phyloP scores from a whole-genome alignment of 2,888 invertebrate genomes.

The Drosophila anomalata region DNA sequence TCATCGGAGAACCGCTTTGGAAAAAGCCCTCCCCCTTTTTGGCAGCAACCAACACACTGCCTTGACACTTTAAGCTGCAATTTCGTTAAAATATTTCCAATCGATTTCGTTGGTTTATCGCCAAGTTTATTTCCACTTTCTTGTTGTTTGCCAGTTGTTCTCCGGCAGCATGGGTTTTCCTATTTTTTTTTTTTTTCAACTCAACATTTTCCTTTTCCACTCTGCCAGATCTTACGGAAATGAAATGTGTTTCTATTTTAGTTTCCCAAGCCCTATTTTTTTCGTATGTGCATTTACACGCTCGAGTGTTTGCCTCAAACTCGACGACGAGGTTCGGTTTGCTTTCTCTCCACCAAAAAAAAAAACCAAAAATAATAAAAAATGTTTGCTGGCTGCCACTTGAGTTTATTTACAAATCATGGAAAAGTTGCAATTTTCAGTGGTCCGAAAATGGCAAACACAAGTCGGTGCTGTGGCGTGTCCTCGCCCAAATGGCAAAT shows the following conservation, averaged over 20 bases:
- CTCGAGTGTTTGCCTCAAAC: constrained; percentile 66
- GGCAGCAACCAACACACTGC: constrained; percentile 55
- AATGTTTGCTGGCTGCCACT: constrained; percentile 43
- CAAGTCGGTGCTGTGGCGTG: constrained; percentile 32
- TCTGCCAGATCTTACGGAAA: constrained; percentile 73
- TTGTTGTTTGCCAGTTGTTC: constrained; percentile 58
- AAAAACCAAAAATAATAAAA: constrained; percentile 33
- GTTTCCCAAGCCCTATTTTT: constrained; percentile 51
- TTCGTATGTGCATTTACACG: constrained; percentile 65
- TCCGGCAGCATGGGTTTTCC: constrained; percentile 33
- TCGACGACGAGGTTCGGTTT: constrained; percentile 37
- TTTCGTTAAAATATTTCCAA: constrained; percentile 77
- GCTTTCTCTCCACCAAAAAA: background rate
- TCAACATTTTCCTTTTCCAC: constrained; percentile 58
- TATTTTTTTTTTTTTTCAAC: constrained; percentile 12
- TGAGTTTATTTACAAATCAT: constrained; percentile 74
- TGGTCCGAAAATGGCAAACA: constrained; percentile 42
- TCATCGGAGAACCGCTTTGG: background rate
- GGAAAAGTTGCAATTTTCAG: constrained; percentile 70
- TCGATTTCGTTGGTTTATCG: constrained; percentile 80
- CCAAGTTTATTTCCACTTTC: constrained; percentile 73
- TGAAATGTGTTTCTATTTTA: constrained; percentile 79
- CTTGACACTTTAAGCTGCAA: constrained; percentile 80
- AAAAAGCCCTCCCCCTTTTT: constrained; percentile 5
- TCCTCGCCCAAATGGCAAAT: constrained; percentile 61